These are phyloP conservation scores for Corvus moneduloides DNA, from an alignment of 2,113 vertebrate species.

Conservation along the genomic window DNA sequence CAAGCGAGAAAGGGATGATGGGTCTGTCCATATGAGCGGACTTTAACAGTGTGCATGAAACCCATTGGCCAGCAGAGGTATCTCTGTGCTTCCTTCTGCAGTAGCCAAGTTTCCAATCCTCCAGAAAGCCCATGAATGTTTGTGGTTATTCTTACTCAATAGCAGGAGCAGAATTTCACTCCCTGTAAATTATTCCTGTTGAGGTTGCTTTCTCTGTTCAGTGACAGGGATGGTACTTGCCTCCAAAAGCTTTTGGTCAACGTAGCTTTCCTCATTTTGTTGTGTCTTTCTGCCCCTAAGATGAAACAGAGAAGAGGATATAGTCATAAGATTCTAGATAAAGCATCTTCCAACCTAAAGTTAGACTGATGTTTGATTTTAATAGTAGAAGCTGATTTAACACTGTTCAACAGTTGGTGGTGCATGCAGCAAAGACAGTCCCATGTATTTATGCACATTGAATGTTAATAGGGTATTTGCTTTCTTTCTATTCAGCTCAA, in stretches of 20 bases:
- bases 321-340: neutral
- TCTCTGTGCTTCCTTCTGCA: neutral
- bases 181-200: neutral
- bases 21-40: neutral
- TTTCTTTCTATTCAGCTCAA: neutral
- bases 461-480: conserved; percentile 5
- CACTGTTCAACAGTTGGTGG: neutral
- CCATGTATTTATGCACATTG: neutral
- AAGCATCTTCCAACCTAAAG: neutral
- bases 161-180: neutral
- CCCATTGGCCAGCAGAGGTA: neutral
- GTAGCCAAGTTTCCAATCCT: neutral
- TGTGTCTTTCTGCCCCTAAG: neutral
- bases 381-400: neutral
- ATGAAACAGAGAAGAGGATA: neutral
- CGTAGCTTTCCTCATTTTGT: neutral
- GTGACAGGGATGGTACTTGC: neutral
- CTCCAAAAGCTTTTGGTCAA: neutral
- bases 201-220: neutral
- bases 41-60: neutral
- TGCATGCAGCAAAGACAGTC: neutral
- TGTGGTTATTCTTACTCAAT: neutral
- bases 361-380: neutral
- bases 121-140: neutral
- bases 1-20: neutral